Base-by-base conservation (phyloP, 2,797 vertebrate species). In the Natrix natrix region DNA sequence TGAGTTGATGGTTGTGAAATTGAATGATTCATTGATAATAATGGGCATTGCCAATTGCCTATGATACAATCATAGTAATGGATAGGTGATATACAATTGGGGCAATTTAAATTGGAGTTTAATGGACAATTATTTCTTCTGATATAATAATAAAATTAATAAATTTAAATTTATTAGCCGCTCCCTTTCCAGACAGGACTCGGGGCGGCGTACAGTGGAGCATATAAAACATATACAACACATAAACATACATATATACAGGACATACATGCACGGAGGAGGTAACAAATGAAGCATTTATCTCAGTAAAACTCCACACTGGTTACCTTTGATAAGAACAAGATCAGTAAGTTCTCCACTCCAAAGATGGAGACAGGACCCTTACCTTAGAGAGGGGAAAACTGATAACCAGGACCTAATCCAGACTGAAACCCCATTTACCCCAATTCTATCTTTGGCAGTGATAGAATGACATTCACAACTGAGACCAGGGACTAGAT, bases 21-120 rank as follows among this genome's bases (percentile, higher is more conserved):
- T 11, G 37, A 28, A 24, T 5, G 1, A 24, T 0, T 0, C 16
- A 87, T 20, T 87, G 63, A 32, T 5, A 3, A 63, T 10, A 28
- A 8, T 55, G 86, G 66, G 54, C 13, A 91, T 2, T 2, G 4
- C 10, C 3, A 32, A 22, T 52, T 0, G 12, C 6, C 7, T 17
- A 43, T 91, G 28, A 43, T 88, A 60, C 48, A 37, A 78, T 78
- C 32, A 88, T 59, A 32, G 55, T n/a, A 60, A 88, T 26, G 22
- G 91, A 16, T 0, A 28, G 4, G 0, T 37, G 69, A 2, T 87
- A 4, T 1, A 52, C 43, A 28, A 78, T 78, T 78, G 32, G 14
- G 32, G 32, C 7, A 37, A 78, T 78, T 78, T 66, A n/a, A 66
- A 20, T 20, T 37, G 69, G 69, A 37, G 6, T 37, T 74, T 74